Evolutionary conservation across 2,113 vertebrate genomes (phyloP).

Genomic region (Sylvia atricapilla): DNA sequence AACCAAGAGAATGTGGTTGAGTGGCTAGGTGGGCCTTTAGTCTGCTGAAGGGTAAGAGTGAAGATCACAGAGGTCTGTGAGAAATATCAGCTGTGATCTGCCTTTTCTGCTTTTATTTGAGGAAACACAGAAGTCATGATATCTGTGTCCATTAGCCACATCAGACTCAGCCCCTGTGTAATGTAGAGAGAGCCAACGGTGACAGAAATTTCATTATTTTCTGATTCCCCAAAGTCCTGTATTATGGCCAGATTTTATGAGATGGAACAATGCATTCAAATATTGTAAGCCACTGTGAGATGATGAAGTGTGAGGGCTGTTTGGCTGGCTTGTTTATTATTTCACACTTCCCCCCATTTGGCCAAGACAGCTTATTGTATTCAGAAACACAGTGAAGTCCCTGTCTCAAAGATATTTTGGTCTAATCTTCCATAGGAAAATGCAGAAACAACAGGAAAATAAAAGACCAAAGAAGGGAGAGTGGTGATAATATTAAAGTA

Average conservation of each 20-base stretch:
- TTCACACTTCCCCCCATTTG: neutral
- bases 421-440: neutral
- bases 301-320: neutral
- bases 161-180: neutral
- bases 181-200: neutral
- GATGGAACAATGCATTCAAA: slow-evolving; percentile 27
- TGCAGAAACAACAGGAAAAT: neutral
- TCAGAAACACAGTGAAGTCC: neutral
- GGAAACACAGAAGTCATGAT: neutral
- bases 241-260: slow-evolving; percentile 35
- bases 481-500: neutral
- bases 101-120: neutral
- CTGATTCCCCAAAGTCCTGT: slow-evolving; percentile 7
- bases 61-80: neutral
- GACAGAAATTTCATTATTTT: slow-evolving; percentile 35
- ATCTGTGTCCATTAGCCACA: neutral
- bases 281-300: slow-evolving; percentile 7
- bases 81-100: neutral
- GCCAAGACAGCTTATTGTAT: neutral
- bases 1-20: neutral
- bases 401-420: neutral
- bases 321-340: slow-evolving; percentile 13
- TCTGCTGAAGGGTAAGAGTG: neutral
- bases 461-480: neutral
- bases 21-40: neutral